Base-by-base conservation (phyloP, 2,797 vertebrate species). In the Helarctos malayanus region DNA sequence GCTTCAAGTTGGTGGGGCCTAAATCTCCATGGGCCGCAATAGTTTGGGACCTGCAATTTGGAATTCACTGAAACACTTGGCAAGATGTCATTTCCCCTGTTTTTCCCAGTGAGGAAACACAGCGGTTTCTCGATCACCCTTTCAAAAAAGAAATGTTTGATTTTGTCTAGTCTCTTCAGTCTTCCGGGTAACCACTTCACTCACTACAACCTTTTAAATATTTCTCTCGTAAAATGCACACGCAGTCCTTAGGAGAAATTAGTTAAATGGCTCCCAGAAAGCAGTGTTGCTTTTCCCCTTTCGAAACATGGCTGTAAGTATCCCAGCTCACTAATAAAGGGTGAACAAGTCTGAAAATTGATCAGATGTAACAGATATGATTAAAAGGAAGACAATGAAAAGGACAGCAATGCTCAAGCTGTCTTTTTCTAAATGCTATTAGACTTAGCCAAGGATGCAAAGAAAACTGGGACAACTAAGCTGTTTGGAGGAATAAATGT, bases 1-100 rank as follows among this genome's bases (percentile, higher is more conserved):
- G 95, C 97, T 97, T 76, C 11, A 83, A 96, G 95, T 63, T 94
- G 91, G 96, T 87, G n/a, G 86, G 69, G 6, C 63, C 56, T 65
- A 68, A 54, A 96, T 93, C 82, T 88, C 75, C 25, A 86, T 12
- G 69, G 56, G 27, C 78, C 12, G 15, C 38, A 92, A 63, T 15
- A 89, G 69, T 47, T 78, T 49, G 47, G 94, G 80, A 78, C 65
- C 52, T 85, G 23, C 80, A 97, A 97, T n/a, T 81, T 81, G 27
- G 84, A 97, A 80, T 4, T 57, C 0, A 12, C 6, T 69, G 69
- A 69, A 80, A 32, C 21, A 91, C 52, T 59, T 73, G 93, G 54
- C 12, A 96, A 78, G 78, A 94, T 93, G 92, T 54, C 94, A 78
- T 49, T 78, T 76, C 21, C 16, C 3, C 38, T 65, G 92, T 85